Conservation (phyloP, 2,888 invertebrate genomes). For the Anorthoa munda region DNA sequence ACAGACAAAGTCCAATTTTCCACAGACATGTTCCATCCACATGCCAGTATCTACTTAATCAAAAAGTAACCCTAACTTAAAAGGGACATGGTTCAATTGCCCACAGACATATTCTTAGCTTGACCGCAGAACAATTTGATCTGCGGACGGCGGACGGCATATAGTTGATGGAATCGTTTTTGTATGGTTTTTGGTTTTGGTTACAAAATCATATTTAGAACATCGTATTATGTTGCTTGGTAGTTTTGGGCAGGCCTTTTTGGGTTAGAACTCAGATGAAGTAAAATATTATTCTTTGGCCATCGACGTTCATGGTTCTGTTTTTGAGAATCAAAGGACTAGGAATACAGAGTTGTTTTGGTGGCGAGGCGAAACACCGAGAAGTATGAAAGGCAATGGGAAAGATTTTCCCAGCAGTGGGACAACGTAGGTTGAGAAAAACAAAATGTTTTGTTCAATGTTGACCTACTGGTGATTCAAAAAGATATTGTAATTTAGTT, state of each 20-base stretch:
- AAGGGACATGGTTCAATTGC: neutral
- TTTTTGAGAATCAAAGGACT: slow-evolving; percentile 5
- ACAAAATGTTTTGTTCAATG: too few relatives aligned
- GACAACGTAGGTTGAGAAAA: too few relatives aligned
- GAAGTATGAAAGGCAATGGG: too few relatives aligned
- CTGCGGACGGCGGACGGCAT: slow-evolving; percentile 72
- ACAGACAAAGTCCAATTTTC: neutral
- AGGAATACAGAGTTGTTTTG: neutral
- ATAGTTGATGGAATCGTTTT: slow-evolving; percentile 78
- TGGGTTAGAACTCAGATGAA: too few relatives aligned
- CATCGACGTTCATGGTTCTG: neutral
- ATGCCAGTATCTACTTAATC: neutral
- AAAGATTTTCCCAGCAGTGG: too few relatives aligned
- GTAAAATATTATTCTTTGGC: neutral
- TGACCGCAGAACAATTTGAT: slow-evolving; percentile 77
- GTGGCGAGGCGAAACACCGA: too few relatives aligned
- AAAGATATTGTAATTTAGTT: neutral
- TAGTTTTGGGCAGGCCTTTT: slow-evolving; percentile 17
- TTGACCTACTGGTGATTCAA: too few relatives aligned
- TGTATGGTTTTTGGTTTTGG: slow-evolving; percentile 72
- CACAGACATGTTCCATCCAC: slow-evolving; percentile 1
- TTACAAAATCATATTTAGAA: slow-evolving; percentile 62
- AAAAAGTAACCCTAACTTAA: neutral
- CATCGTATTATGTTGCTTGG: slow-evolving; percentile 26
- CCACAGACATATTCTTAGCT: slow-evolving; percentile 25